Conservation (phyloP, 1,140 invertebrate genomes). For the Heliconius eleuchia region DNA sequence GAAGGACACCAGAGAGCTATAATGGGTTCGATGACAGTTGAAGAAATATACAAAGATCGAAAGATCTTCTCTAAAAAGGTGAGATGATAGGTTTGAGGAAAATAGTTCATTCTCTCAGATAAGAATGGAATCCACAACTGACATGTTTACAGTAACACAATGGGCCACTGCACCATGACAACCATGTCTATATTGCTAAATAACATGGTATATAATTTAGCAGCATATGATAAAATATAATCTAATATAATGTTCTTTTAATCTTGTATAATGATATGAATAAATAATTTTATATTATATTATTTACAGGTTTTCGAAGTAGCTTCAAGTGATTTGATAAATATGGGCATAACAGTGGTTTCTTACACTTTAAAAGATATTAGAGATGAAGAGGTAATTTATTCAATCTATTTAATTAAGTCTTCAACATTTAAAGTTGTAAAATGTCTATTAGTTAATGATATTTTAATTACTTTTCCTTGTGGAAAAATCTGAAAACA, state of each 20-base stretch:
- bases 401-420: not conserved
- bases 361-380: conserved; percentile 99
- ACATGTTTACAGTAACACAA: not conserved
- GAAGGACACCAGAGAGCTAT: conserved; percentile 99
- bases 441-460: not conserved
- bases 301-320: conserved; percentile 91
- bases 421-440: not conserved
- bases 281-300: too few species aligned
- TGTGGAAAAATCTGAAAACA: not conserved
- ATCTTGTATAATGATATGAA: too few species aligned
- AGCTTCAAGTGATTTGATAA: conserved; percentile 96
- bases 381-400: conserved; percentile 95
- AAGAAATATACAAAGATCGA: conserved; percentile 99
- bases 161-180: too few species aligned
- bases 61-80: conserved; percentile 98
- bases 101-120: too few species aligned
- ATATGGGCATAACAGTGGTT: conserved; percentile 99
- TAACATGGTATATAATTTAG: too few species aligned
- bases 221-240: too few species aligned
- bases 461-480: not conserved
- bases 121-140: too few species aligned
- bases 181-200: too few species aligned
- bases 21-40: conserved; percentile 99
- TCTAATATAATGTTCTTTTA: too few species aligned
- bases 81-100: not conserved